Evolutionary conservation across 2,113 vertebrate genomes (phyloP).

Genomic region (Urocynchramus pylzowi): DNA sequence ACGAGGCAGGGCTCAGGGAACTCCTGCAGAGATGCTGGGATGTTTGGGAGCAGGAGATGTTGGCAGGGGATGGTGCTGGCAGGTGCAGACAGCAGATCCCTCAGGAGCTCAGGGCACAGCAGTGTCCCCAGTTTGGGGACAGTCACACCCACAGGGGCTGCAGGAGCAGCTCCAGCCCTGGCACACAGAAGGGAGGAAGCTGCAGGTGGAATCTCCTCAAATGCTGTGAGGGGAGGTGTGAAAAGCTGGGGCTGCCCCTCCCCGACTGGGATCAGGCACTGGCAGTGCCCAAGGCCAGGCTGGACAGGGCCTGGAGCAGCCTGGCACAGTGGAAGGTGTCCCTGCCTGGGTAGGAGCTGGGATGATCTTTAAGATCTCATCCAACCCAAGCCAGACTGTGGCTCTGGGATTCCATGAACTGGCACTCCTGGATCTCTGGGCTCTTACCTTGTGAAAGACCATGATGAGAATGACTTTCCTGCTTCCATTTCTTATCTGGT

Average conservation of each 20-base stretch:
- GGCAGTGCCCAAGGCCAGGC: background rate
- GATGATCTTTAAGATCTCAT: background rate
- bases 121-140: background rate
- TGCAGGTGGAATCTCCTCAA: background rate
- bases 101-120: background rate
- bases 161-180: background rate
- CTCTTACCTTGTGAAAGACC: background rate
- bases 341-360: background rate
- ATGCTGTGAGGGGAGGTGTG: rapidly evolving
- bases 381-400: background rate
- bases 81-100: background rate
- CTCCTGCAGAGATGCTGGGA: background rate
- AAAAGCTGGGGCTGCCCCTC: background rate
- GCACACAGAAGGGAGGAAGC: background rate
- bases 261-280: too few species aligned
- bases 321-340: background rate
- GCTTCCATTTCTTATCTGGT: background rate
- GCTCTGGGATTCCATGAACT: background rate
- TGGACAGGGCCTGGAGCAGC: background rate
- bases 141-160: background rate
- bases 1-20: background rate
- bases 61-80: background rate
- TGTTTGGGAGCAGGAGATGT: background rate
- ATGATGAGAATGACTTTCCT: rapidly evolving
- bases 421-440: background rate